phyloP scores from a whole-genome alignment of 37 sponge, comb jelly and placozoan genomes.

The Oopsacas minuta region DNA sequence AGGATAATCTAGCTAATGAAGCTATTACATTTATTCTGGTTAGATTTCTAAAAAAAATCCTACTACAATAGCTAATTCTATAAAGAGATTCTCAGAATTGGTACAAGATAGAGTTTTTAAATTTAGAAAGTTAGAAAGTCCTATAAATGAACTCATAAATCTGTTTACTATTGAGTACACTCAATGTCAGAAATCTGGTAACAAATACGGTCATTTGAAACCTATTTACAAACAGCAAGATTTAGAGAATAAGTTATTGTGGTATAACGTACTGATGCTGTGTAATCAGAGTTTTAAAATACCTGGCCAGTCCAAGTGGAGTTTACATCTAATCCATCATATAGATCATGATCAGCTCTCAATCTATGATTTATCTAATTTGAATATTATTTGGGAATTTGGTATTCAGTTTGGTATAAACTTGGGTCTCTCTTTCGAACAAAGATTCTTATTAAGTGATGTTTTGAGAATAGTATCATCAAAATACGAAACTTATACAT shows the following conservation, averaged over 20 bases:
- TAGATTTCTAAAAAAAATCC: neutral
- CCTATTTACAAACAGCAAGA: neutral
- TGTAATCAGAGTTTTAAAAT: neutral
- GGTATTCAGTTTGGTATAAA: neutral
- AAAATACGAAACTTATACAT: neutral
- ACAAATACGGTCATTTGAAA: neutral
- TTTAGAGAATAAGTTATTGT: neutral
- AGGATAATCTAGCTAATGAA: neutral
- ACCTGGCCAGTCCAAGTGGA: neutral
- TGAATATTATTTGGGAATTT: neutral
- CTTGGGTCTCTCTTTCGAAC: neutral
- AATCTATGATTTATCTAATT: neutral
- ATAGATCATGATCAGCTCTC: slow-evolving; percentile 3
- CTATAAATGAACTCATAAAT: neutral
- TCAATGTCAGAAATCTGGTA: neutral
- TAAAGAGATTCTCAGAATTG: neutral
- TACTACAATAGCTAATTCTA: neutral
- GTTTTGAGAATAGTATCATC: neutral
- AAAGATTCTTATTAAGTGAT: neutral
- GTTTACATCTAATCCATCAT: neutral
- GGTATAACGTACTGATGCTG: neutral
- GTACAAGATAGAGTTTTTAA: neutral
- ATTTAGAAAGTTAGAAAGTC: neutral
- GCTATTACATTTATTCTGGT: neutral
- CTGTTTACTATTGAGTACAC: neutral